These are phyloP conservation scores for Ginglymostoma cirratum DNA, from an alignment of 2,113 vertebrate species.

Conservation along the genomic window DNA sequence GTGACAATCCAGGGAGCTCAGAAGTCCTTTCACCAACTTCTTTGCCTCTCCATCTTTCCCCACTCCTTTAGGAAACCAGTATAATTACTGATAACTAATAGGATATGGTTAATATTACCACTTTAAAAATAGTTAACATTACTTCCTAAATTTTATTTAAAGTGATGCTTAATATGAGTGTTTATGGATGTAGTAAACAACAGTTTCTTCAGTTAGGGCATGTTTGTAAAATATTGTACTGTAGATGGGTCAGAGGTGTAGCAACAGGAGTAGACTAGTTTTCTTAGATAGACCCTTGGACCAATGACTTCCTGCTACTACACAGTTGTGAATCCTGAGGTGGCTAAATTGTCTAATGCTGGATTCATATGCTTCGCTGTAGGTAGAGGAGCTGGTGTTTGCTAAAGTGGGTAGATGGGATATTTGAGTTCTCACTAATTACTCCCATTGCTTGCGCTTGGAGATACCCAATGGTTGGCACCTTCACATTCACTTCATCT, in stretches of 20 bases:
- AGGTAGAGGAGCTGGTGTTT: no score
- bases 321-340: no score
- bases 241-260: not conserved
- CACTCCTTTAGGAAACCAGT: not conserved
- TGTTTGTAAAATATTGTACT: not conserved
- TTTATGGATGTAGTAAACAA: not conserved
- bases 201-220: not conserved
- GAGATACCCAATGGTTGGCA: no score
- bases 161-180: not conserved
- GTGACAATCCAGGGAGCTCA: not conserved
- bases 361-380: no score
- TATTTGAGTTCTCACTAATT: no score
- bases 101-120: not conserved
- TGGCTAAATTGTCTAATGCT: no score
- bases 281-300: no score
- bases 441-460: no score
- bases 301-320: no score
- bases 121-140: not conserved
- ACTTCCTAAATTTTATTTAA: not conserved
- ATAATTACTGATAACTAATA: not conserved
- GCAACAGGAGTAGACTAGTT: not conserved
- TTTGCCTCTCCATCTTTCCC: not conserved
- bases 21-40: not conserved
- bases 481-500: no score
- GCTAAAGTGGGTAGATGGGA: no score